These are phyloP conservation scores for Leptinotarsa defecta DNA, from an alignment of 1,140 invertebrate species.

Conservation along the genomic window DNA sequence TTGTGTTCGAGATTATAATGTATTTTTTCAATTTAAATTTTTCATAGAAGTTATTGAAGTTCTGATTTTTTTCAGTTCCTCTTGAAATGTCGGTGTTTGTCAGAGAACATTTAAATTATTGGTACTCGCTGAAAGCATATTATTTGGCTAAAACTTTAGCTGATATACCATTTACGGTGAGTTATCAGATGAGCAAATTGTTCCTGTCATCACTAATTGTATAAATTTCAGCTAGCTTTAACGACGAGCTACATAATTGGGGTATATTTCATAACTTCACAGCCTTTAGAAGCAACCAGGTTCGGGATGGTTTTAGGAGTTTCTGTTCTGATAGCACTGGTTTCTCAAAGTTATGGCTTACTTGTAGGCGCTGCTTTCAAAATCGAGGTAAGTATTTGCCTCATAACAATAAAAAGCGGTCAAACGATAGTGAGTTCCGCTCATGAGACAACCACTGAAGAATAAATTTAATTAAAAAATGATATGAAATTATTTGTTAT, in stretches of 20 bases:
- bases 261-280: slow-evolving; percentile 94
- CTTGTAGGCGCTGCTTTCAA: slow-evolving; percentile 90
- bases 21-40: not conserved
- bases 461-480: too few relatives aligned
- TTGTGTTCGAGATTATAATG: too few relatives aligned
- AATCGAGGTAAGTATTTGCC: slow-evolving; percentile 67
- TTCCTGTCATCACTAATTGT: slow-evolving; percentile 1
- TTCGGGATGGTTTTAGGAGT: slow-evolving; percentile 88
- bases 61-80: slow-evolving; percentile 73
- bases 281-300: slow-evolving; percentile 83
- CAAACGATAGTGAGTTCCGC: too few relatives aligned
- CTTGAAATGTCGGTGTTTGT: slow-evolving; percentile 93
- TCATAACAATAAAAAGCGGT: too few relatives aligned
- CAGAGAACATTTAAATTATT: slow-evolving; percentile 94
- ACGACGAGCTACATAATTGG: slow-evolving; percentile 89
- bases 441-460: too few relatives aligned
- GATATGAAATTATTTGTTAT: too few relatives aligned
- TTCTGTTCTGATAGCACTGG: slow-evolving; percentile 85
- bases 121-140: slow-evolving; percentile 96
- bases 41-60: not conserved
- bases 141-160: slow-evolving; percentile 94
- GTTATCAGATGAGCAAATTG: not conserved
- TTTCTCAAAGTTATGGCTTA: slow-evolving; percentile 90
- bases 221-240: slow-evolving; percentile 74
- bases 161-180: slow-evolving; percentile 93